Conservation (phyloP, 2,113 vertebrate genomes). For the Ptilorrhoa leucosticta region DNA sequence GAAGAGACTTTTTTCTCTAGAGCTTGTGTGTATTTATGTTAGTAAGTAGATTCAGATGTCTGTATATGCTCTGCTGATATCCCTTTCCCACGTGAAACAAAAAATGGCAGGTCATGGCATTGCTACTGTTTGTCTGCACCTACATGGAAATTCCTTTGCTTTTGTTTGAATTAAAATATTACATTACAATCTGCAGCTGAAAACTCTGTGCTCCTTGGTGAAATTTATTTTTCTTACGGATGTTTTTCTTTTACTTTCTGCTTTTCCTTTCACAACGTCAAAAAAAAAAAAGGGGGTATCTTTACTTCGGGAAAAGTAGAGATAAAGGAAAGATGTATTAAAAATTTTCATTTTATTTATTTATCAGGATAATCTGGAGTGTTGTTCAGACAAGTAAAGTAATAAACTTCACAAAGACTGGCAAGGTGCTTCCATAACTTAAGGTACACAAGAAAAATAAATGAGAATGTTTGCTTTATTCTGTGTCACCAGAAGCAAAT, state of each 20-base stretch:
- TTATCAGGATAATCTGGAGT: not conserved
- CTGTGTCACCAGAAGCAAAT: not conserved
- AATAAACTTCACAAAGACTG: not conserved
- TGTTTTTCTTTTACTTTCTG: not conserved
- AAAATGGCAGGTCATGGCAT: not conserved
- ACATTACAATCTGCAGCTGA: not conserved
- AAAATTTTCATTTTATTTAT: not conserved
- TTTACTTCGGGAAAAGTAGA: not conserved
- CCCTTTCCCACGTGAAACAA: not conserved
- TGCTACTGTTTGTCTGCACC: constrained; percentile 2
- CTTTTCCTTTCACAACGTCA: not conserved
- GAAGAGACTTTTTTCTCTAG: not conserved
- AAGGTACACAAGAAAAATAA: not conserved
- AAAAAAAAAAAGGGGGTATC: not conserved
- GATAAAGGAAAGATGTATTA: not conserved
- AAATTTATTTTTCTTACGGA: not conserved
- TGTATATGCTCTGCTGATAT: not conserved
- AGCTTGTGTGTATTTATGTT: not conserved
- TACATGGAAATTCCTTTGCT: not conserved
- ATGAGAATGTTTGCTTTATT: not conserved
- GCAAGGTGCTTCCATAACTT: not conserved
- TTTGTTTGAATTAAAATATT: not conserved
- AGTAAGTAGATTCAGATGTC: constrained; percentile 25
- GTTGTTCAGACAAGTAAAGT: not conserved
- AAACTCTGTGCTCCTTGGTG: not conserved